A percentile compares a stretch with the other conserved stretches of the same genome.
Conservation (phyloP, 2,797 vertebrate species). For the Gouania willdenowi region DNA sequence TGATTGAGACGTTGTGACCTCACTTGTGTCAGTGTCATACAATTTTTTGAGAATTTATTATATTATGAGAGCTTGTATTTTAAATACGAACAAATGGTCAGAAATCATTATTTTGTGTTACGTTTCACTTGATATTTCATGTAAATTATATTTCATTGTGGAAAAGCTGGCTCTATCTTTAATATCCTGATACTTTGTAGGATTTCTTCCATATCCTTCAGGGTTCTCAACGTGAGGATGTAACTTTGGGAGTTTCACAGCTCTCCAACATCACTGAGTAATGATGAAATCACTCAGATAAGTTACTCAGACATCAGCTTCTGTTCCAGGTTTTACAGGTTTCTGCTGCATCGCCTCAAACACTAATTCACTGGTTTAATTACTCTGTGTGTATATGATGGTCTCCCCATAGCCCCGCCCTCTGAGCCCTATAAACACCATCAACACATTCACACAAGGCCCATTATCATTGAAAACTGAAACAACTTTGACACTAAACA, state of each 20-base stretch:
- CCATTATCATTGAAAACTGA: too few relatives aligned
- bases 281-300: slow-evolving; percentile 11
- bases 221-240: not conserved
- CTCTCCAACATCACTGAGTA: slow-evolving; percentile 1
- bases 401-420: slow-evolving; percentile 36
- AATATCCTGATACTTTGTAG: too few relatives aligned
- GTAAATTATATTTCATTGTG: not conserved
- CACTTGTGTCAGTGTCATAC: too few relatives aligned
- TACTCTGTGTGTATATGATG: slow-evolving; percentile 11
- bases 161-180: too few relatives aligned
- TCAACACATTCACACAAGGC: too few relatives aligned
- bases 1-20: slow-evolving; percentile 79
- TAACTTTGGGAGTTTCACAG: not conserved
- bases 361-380: slow-evolving; percentile 16
- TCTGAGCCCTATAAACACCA: too few relatives aligned
- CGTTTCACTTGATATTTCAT: too few relatives aligned
- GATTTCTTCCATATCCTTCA: not conserved
- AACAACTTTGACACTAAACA: too few relatives aligned
- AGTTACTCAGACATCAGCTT: not conserved
- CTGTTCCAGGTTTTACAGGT: not conserved
- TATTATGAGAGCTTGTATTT: too few relatives aligned
- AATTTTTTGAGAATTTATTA: too few relatives aligned
- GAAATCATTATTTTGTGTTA: too few relatives aligned
- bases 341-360: slow-evolving; percentile 1
- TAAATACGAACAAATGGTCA: too few relatives aligned